Evolutionary conservation across 2,888 invertebrate genomes (phyloP), one percentile per base, ranked within the genome.

Genomic region (Adelognathus sp.): DNA sequence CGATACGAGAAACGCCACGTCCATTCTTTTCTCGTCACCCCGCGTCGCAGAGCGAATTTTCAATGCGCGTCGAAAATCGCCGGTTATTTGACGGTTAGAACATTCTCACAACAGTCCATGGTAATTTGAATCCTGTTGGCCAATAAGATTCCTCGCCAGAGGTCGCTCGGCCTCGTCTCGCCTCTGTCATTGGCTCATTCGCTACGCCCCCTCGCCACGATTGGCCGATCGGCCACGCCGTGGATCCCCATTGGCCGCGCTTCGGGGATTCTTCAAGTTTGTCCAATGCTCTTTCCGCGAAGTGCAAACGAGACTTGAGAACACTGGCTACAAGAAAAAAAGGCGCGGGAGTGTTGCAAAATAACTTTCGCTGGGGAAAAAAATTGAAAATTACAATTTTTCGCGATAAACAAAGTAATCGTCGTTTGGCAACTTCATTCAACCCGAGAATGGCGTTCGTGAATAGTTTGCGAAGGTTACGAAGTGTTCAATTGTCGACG

Each of bases 1-100:
- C 52, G 60, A 61, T 24, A 39, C 21, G 39, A 61, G 61, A 36
- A 69, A 75, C 73, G 73, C 77, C 77, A 77, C 77, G 72, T 77
- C 73, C 67, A 31, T 72, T 36, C 11, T 41, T 61, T 70, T 61
- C 18, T 31, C 66, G 61, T 61, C 54, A 69, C 44, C 31, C 36
- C 36, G n/a, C 11, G 31, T 6, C 7, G n/a, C 33, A 41, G 27
- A 33, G 41, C 29, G 9, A 2, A 3, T 39, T 50, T 63, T 18
- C 64, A 50, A 11, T 3, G 3, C 5, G 4, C 4, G 9, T 14
- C 29, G 0, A 36, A 60, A 16, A 4, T n/a, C 27, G 14, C 27
- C 31, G 31, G 29, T 3, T 14, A 29, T 4, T n/a, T 7, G 3
- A 3, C 41, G 21, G 18, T 21, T 9, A n/a, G 11, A 7, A 1